phyloP scores from a whole-genome alignment of 2,113 vertebrate species.

The Columbina picui region DNA sequence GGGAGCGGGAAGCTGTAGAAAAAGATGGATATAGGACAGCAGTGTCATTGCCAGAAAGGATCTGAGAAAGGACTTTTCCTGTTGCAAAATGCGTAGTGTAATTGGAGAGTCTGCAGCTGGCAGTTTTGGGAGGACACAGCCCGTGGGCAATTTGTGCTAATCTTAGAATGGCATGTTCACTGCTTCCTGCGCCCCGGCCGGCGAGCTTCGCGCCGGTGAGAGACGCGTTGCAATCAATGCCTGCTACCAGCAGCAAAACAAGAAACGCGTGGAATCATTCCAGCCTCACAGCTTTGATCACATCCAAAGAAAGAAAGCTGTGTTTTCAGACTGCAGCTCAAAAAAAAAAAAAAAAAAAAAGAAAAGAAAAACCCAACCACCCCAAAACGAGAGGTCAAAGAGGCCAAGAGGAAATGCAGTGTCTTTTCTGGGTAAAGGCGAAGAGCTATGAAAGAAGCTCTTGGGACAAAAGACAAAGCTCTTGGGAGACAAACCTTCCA shows the following conservation, averaged over 20 bases:
- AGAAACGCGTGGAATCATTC: neutral
- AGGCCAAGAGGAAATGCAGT: slow-evolving; percentile 6
- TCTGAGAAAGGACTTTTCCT: slow-evolving; percentile 14
- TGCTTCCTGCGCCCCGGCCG: slow-evolving; percentile 10
- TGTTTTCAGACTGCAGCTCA: neutral
- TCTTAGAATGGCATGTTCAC: slow-evolving; percentile 72
- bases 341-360: neutral
- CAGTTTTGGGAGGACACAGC: slow-evolving; percentile 7
- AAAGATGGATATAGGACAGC: neutral
- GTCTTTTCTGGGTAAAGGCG: neutral
- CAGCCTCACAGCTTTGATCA: neutral
- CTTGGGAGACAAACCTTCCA: neutral
- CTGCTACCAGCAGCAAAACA: neutral
- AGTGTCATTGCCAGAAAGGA: neutral
- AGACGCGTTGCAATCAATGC: neutral
- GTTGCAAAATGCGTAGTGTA: neutral
- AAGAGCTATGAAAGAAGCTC: neutral
- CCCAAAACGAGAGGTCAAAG: neutral
- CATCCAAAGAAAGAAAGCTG: neutral
- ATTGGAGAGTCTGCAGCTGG: slow-evolving; percentile 67
- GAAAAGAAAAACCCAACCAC: neutral
- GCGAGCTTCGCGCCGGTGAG: neutral
- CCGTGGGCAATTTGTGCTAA: slow-evolving; percentile 67
- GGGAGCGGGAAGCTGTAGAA: neutral
- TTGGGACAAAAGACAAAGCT: neutral